Conservation (phyloP, 2,113 vertebrate species). For the Dicaeum eximium region DNA sequence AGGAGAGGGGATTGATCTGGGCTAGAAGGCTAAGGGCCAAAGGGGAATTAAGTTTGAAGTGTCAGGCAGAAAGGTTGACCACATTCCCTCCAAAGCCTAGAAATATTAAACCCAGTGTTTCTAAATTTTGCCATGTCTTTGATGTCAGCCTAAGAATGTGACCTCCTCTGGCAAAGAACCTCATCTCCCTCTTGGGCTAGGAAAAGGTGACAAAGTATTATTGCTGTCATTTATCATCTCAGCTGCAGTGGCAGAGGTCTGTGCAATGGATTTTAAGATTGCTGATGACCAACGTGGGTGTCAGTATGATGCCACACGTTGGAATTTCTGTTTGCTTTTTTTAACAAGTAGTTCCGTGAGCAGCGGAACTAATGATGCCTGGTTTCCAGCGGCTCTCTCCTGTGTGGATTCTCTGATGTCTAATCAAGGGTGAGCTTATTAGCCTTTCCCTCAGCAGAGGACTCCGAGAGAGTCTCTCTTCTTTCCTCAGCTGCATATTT, state of each 20-base stretch:
- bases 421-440: constrained; percentile 61
- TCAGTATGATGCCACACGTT: constrained; percentile 31
- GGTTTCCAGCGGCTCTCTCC: constrained; percentile 61
- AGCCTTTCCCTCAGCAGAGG: constrained; percentile 42
- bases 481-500: constrained; percentile 9
- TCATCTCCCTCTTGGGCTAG: background rate
- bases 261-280: constrained; percentile 21
- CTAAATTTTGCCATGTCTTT: background rate
- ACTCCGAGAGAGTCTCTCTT: constrained; percentile 29
- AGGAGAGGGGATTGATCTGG: background rate
- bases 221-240: background rate
- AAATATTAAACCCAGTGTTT: background rate
- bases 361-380: constrained; percentile 65
- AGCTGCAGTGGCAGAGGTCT: constrained; percentile 8
- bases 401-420: constrained; percentile 67
- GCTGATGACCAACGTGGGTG: constrained; percentile 46
- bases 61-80: constrained; percentile 1
- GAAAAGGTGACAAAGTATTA: background rate
- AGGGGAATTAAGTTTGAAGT: background rate
- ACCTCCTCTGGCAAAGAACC: constrained; percentile 22
- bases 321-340: constrained; percentile 64
- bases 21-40: background rate
- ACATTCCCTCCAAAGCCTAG: constrained; percentile 50
- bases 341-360: constrained; percentile 55
- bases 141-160: background rate